Percentiles rank a stretch among this genome's conserved stretches.
Evolutionary conservation across 2,888 invertebrate genomes (phyloP).

Genomic region (Yponomeuta malinellus): DNA sequence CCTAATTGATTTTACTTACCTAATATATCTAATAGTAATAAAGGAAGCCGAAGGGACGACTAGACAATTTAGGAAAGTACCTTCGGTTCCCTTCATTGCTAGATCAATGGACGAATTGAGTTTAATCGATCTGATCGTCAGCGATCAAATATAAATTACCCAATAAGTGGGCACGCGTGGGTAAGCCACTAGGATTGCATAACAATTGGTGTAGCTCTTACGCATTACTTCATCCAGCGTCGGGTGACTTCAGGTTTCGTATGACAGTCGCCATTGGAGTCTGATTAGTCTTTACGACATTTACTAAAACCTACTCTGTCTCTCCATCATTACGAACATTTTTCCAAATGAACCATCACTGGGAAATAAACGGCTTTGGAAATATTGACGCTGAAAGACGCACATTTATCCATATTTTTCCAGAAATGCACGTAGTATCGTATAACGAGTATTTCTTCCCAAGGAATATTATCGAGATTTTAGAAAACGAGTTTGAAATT

Average conservation of each 20-base stretch:
- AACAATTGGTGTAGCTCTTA: constrained; percentile 5
- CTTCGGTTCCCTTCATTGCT: background rate
- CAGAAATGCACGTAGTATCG: too few species aligned
- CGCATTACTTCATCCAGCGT: background rate
- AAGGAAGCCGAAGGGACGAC: too few species aligned
- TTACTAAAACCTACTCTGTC: background rate
- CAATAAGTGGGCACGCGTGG: background rate
- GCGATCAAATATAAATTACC: constrained; percentile 10
- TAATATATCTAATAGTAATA: background rate
- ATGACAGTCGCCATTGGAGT: background rate
- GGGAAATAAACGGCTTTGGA: too few species aligned
- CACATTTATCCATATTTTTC: too few species aligned
- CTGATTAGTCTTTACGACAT: background rate
- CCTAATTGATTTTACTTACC: background rate
- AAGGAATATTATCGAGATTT: too few species aligned
- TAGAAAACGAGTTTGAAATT: too few species aligned
- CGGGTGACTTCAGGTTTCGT: background rate
- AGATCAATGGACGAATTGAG: background rate
- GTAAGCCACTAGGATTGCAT: constrained; percentile 2
- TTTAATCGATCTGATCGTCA: constrained; percentile 2
- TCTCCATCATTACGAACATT: too few species aligned
- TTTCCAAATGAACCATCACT: too few species aligned
- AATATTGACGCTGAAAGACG: too few species aligned
- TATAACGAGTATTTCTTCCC: too few species aligned
- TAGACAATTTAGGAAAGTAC: background rate